Conservation (phyloP, 1,140 invertebrate genomes). For the Drosophila nigromelanica region DNA sequence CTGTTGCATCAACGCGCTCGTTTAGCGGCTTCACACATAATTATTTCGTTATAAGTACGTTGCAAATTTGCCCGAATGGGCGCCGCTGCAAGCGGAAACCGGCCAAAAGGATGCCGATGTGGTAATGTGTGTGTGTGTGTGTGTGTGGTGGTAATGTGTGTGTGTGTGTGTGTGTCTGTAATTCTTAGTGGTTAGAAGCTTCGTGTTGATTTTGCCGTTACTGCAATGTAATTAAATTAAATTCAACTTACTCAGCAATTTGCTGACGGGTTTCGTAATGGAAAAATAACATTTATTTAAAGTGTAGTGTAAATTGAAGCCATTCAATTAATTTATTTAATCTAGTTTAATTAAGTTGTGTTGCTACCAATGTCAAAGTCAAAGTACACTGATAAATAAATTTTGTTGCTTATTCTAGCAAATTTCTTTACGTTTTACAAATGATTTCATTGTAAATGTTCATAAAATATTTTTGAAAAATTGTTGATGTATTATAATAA, state of each 20-base stretch:
- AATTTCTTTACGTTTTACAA: too few relatives aligned
- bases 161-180: not conserved
- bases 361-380: not conserved
- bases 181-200: conserved; percentile 4
- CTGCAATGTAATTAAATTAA: conserved; percentile 59
- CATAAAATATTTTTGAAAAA: too few relatives aligned
- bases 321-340: conserved; percentile 10
- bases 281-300: conserved; percentile 6
- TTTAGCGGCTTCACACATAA: conserved; percentile 61
- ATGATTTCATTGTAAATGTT: too few relatives aligned
- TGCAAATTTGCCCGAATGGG: conserved; percentile 38
- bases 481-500: not conserved
- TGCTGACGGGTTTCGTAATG: not conserved
- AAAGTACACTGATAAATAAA: too few relatives aligned
- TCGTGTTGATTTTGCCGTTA: conserved; percentile 44
- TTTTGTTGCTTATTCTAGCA: too few relatives aligned
- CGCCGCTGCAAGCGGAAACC: conserved; percentile 13
- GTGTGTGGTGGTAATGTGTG: too few relatives aligned
- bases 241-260: conserved; percentile 36
- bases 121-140: conserved; percentile 17
- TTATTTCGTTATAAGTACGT: conserved; percentile 69
- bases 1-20: conserved; percentile 45
- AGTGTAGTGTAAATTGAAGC: not conserved
- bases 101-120: conserved; percentile 23
- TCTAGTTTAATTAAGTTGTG: not conserved